A percentile compares a stretch with the other conserved stretches of the same genome.
phyloP scores from a whole-genome alignment of 2,797 vertebrate genomes.

The Kryptopterus vitreolus region DNA sequence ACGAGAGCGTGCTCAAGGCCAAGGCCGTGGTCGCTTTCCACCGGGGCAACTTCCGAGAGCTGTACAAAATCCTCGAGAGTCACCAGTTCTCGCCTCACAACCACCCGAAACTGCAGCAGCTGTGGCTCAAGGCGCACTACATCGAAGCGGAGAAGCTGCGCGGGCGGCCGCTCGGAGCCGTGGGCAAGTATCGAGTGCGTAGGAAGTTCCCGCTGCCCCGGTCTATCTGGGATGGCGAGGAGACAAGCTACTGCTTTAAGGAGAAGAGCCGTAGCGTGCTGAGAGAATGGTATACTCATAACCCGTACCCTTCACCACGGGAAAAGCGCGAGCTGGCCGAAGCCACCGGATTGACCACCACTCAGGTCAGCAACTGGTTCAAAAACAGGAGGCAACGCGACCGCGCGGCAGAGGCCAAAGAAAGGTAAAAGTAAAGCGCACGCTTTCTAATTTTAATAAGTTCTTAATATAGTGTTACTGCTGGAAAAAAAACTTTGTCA shows the following conservation, averaged over 20 bases:
- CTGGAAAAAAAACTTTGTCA: neutral
- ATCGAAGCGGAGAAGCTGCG: slow-evolving; percentile 92
- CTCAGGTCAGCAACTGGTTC: slow-evolving; percentile 96
- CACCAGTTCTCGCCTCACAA: slow-evolving; percentile 94
- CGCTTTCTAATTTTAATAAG: slow-evolving; percentile 3
- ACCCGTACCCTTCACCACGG: slow-evolving; percentile 83
- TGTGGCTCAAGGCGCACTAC: slow-evolving; percentile 95
- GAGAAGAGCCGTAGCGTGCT: slow-evolving; percentile 92
- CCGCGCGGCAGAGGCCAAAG: slow-evolving; percentile 87
- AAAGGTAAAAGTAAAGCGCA: slow-evolving; percentile 78
- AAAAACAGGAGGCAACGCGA: slow-evolving; percentile 91
- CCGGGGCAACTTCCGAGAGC: slow-evolving; percentile 91
- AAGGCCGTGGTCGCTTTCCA: slow-evolving; percentile 95
- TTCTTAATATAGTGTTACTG: slow-evolving; percentile 7
- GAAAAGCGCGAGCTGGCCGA: slow-evolving; percentile 86
- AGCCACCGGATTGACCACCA: slow-evolving; percentile 83
- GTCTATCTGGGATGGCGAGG: slow-evolving; percentile 94
- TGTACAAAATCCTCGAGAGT: slow-evolving; percentile 93
- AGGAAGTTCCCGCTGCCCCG: slow-evolving; percentile 92
- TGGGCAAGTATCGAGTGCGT: slow-evolving; percentile 92
- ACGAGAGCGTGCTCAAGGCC: slow-evolving; percentile 94
- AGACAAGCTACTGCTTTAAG: slow-evolving; percentile 98
- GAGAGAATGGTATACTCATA: slow-evolving; percentile 93
- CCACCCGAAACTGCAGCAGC: slow-evolving; percentile 91
- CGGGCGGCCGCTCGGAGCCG: slow-evolving; percentile 89